These are phyloP conservation scores for Zygothrica quintamaculata DNA, from an alignment of 2,888 invertebrate species.

Conservation along the genomic window DNA sequence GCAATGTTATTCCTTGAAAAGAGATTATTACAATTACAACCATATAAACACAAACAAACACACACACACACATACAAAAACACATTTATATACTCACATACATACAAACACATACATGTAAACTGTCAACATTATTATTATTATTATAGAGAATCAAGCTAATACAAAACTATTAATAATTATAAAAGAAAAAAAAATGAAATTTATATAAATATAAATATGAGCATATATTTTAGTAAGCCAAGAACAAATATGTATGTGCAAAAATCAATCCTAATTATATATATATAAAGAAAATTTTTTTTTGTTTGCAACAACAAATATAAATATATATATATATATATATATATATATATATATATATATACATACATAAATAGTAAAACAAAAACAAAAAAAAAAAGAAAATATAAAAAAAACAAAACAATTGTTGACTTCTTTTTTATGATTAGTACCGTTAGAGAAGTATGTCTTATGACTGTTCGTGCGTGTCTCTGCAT, in stretches of 20 bases:
- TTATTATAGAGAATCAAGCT: slow-evolving; percentile 42
- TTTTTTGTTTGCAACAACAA: slow-evolving; percentile 49
- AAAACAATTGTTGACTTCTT: slow-evolving; percentile 26
- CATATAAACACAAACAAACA: slow-evolving; percentile 35
- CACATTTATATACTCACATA: slow-evolving; percentile 28
- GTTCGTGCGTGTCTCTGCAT: slow-evolving; percentile 58
- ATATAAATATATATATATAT: slow-evolving; percentile 43
- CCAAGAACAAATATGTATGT: slow-evolving; percentile 64
- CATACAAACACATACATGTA: slow-evolving; percentile 23
- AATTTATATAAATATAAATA: slow-evolving; percentile 38
- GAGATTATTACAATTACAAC: slow-evolving; percentile 77
- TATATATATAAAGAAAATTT: slow-evolving; percentile 58
- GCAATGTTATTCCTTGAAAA: slow-evolving; percentile 81
- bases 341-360: slow-evolving; percentile 4
- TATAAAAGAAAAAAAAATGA: slow-evolving; percentile 44
- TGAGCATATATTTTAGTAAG: slow-evolving; percentile 74
- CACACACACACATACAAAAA: slow-evolving; percentile 37
- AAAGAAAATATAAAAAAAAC: slow-evolving; percentile 8
- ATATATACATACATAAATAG: slow-evolving; percentile 34
- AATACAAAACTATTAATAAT: slow-evolving; percentile 47
- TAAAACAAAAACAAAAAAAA: slow-evolving; percentile 22
- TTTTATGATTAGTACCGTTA: slow-evolving; percentile 11
- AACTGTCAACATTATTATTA: slow-evolving; percentile 46
- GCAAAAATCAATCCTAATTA: slow-evolving; percentile 69
- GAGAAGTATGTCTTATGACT: slow-evolving; percentile 26